A percentile compares a stretch with the other conserved stretches of the same genome.
Conservation (phyloP, 92 coral and sea anemone species). For the Parazoanthus atlanticus region DNA sequence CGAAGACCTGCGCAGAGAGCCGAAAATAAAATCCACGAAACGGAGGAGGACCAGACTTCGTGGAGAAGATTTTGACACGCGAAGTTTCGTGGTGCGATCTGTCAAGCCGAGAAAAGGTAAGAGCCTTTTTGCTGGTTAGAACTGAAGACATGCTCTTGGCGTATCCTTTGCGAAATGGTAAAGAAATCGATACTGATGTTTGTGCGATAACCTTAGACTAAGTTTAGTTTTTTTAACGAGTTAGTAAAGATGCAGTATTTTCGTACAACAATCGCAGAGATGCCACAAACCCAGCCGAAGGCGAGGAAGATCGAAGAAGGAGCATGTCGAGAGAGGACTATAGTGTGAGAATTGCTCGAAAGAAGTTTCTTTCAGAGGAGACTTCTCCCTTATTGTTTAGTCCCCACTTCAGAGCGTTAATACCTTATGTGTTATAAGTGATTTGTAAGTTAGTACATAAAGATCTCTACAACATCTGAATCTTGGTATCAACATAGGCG, state of each 20-base stretch:
- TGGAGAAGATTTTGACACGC: slow-evolving; percentile 47
- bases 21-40: slow-evolving; percentile 38
- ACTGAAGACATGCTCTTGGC: not conserved
- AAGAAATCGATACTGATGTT: slow-evolving; percentile 43
- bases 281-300: not conserved
- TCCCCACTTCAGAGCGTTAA: slow-evolving; percentile 45
- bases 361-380: not conserved
- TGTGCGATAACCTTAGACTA: slow-evolving; percentile 34
- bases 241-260: slow-evolving; percentile 1
- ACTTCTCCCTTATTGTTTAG: slow-evolving; percentile 6
- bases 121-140: not conserved
- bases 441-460: slow-evolving; percentile 47
- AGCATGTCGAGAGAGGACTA: not conserved
- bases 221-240: slow-evolving; percentile 34
- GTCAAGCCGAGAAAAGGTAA: slow-evolving; percentile 17
- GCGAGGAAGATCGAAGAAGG: not conserved
- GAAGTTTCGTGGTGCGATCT: slow-evolving; percentile 27
- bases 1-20: slow-evolving; percentile 47
- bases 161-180: slow-evolving; percentile 24
- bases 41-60: slow-evolving; percentile 23
- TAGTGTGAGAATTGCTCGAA: not conserved
- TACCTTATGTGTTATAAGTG: slow-evolving; percentile 44
- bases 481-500: slow-evolving; percentile 50
- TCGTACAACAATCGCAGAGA: not conserved
- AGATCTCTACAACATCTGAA: slow-evolving; percentile 51